Conservation (phyloP, 2,797 vertebrate genomes). For the Limnodromus scolopaceus region DNA sequence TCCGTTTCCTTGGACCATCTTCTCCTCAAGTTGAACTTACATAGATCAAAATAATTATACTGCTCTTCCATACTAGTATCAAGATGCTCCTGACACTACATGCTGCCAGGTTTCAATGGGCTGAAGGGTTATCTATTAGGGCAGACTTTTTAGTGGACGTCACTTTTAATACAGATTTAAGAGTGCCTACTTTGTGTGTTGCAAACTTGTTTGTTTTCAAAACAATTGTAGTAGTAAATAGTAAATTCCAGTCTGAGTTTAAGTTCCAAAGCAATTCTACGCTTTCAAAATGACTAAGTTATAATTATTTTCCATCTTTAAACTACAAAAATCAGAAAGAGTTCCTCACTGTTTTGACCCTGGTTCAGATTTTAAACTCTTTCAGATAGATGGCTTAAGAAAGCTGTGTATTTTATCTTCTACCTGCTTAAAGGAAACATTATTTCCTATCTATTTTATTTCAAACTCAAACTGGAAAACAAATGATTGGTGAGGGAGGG, state of each 20-base stretch:
- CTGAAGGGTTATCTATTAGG: neutral
- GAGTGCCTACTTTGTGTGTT: neutral
- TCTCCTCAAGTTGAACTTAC: neutral
- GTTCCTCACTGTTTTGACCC: neutral
- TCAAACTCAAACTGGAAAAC: neutral
- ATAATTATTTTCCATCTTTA: neutral
- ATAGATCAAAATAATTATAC: neutral
- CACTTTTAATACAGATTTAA: neutral
- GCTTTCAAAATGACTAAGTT: neutral
- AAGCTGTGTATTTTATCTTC: neutral
- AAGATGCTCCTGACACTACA: neutral
- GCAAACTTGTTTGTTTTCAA: neutral
- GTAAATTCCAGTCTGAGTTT: neutral
- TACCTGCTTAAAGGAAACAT: neutral
- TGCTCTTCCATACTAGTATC: neutral
- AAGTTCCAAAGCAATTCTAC: neutral
- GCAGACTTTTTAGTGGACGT: neutral
- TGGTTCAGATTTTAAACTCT: neutral
- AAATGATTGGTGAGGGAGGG: neutral
- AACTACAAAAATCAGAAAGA: neutral
- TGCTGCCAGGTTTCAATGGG: neutral
- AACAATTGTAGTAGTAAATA: neutral
- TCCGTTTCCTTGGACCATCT: neutral
- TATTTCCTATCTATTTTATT: slow-evolving; percentile 1
- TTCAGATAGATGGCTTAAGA: neutral